Base-by-base conservation (phyloP, 37 sponge, comb jelly and placozoan genomes). In the Spongilla lacustris region DNA sequence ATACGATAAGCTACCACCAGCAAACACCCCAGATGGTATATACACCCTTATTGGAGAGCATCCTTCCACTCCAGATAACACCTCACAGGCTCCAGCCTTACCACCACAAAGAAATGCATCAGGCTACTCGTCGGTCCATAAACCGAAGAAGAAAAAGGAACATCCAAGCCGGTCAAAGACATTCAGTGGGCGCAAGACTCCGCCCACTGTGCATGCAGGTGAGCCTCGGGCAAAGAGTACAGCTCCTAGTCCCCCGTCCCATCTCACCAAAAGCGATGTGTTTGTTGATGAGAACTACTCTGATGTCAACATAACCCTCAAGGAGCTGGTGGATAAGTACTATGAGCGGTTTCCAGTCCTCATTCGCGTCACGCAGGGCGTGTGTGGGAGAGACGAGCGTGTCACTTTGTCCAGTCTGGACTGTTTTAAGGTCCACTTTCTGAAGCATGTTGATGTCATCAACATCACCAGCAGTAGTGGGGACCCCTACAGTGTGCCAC, bases 301-400 rank as follows among this genome's bases (percentile, higher is more conserved):
- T 1, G 58, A 58, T 17, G 58, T 58, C 19, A 30, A 23, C 24
- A 83, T 83, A 19, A 41, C 83, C 13, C 83, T 83, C 14, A 25
- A 17, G 35, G 36, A 36, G 0, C 30, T 69, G 22, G 41, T 58
- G 11, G 30, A 76, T 19, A 85, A 68, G 41, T 67, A 87, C 50
- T 74, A 68, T 13, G 22, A 83, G 13, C 22, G 28, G 37, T 72
- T 84, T 32, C 89, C 89, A 0, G 38, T 89, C 36, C 79, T 78
- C 19, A 37, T 89, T 41, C 35, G 76, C 34, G 78, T 89, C 2
- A 49, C 81, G 30, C 76, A 89, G 41, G 89, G 89, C 3, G 49
- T 49, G 28, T 79, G 66, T 24, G 80, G 80, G 14, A 67, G 33
- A 23, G 50, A 49, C 19, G 80, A 79, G 31, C 80, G 80, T 32